Evolutionary conservation across 2,888 invertebrate genomes (phyloP).

Genomic region (Noctua janthe): DNA sequence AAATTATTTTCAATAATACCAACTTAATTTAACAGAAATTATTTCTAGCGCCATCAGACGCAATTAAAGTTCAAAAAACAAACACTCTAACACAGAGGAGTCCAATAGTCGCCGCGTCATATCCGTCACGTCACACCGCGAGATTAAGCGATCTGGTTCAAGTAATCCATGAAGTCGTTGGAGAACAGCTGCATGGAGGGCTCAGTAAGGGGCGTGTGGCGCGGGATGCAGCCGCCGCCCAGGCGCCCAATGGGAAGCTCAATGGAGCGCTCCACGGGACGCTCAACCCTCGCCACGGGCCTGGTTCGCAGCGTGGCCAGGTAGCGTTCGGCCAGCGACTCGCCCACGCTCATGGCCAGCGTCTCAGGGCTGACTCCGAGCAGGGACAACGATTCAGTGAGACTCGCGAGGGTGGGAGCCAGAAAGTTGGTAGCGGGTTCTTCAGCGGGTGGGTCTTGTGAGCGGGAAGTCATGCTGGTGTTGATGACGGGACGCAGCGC

Average conservation of each 20-base stretch:
- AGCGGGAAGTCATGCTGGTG: conserved; percentile 87
- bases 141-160: conserved; percentile 90
- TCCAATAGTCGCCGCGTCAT: conserved; percentile 74
- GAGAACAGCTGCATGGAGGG: conserved; percentile 91
- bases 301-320: conserved; percentile 84
- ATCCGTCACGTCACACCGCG: conserved; percentile 68
- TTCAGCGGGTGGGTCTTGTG: conserved; percentile 73
- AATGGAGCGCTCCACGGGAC: conserved; percentile 65
- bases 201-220: conserved; percentile 74
- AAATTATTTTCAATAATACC: conserved; percentile 90
- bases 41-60: conserved; percentile 80
- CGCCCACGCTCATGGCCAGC: conserved; percentile 86
- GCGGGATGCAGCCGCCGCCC: conserved; percentile 77
- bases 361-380: conserved; percentile 86
- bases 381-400: conserved; percentile 86
- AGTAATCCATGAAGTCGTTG: conserved; percentile 91
- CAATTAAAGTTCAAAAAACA: conserved; percentile 73
- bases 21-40: conserved; percentile 90
- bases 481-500: conserved; percentile 88
- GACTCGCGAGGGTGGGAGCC: conserved; percentile 81
- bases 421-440: conserved; percentile 78
- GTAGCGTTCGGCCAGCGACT: conserved; percentile 87
- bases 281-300: conserved; percentile 71
- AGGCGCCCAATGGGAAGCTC: conserved; percentile 69
- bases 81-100: conserved; percentile 73